phyloP scores from a whole-genome alignment of 2,797 vertebrate genomes.

The Sparidentex hasta region DNA sequence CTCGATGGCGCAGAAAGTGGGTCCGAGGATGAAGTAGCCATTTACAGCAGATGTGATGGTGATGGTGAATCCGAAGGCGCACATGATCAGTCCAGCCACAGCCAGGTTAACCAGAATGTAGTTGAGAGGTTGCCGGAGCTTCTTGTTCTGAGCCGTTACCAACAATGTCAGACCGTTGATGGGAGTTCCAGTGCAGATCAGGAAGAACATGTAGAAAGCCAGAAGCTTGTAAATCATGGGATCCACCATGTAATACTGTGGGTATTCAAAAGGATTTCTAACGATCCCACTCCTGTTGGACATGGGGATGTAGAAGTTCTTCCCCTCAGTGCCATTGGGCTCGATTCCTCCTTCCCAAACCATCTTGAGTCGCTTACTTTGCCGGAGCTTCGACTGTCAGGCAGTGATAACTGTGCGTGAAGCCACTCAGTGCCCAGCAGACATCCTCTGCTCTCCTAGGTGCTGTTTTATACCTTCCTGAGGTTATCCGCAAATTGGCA shows the following conservation, averaged over 20 bases:
- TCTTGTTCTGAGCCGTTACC: conserved; percentile 87
- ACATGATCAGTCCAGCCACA: conserved; percentile 84
- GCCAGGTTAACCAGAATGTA: conserved; percentile 87
- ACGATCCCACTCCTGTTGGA: conserved; percentile 86
- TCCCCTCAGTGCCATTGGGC: conserved; percentile 84
- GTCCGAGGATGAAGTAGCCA: conserved; percentile 81
- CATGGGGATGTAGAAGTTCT: conserved; percentile 87
- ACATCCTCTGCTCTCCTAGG: conserved; percentile 5
- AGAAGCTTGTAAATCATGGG: conserved; percentile 77
- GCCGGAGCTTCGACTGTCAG: conserved; percentile 6
- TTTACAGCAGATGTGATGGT: conserved; percentile 77
- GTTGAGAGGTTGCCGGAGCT: conserved; percentile 87
- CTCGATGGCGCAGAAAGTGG: conserved; percentile 64
- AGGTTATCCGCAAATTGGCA: conserved; percentile 54
- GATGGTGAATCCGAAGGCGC: conserved; percentile 83
- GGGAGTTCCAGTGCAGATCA: conserved; percentile 81
- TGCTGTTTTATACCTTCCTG: conserved; percentile 64
- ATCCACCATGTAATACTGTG: conserved; percentile 85
- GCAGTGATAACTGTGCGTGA: not conserved
- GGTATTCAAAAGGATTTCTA: conserved; percentile 83
- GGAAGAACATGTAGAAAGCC: conserved; percentile 84
- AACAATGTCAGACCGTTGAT: conserved; percentile 87
- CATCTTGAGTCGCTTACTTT: not conserved
- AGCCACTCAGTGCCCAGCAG: not conserved
- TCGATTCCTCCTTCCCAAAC: conserved; percentile 26